These are phyloP conservation scores for Melanargia galathea DNA, from an alignment of 2,888 invertebrate species.

Conservation along the genomic window DNA sequence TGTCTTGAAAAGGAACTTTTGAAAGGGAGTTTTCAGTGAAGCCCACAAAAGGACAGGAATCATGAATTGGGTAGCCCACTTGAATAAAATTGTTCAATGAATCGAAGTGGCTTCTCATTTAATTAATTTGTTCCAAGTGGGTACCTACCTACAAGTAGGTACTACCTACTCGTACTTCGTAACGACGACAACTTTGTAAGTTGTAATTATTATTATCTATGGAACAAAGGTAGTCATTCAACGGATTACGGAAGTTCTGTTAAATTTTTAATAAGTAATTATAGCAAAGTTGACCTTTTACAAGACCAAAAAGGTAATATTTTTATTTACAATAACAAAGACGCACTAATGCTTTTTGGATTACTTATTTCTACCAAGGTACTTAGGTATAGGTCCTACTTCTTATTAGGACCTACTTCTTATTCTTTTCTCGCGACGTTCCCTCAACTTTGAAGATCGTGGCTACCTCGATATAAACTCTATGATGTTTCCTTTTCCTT, in stretches of 20 bases:
- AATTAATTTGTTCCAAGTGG: conserved; percentile 24
- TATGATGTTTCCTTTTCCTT: no score
- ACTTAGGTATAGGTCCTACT: no score
- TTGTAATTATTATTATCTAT: neutral
- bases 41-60: conserved; percentile 27
- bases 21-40: conserved; percentile 50
- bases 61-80: conserved; percentile 16
- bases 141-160: neutral
- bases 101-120: conserved; percentile 25
- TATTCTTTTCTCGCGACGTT: no score
- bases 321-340: no score
- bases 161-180: neutral
- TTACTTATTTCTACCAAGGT: no score
- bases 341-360: no score
- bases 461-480: no score
- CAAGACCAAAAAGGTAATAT: no score
- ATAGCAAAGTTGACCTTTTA: neutral
- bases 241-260: neutral
- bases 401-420: no score
- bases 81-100: conserved; percentile 22
- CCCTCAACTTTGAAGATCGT: no score
- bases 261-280: neutral
- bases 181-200: neutral
- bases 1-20: conserved; percentile 61
- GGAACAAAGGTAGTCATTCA: neutral